Conservation (phyloP, 2,888 invertebrate species). For the Drosophila mettleri region DNA sequence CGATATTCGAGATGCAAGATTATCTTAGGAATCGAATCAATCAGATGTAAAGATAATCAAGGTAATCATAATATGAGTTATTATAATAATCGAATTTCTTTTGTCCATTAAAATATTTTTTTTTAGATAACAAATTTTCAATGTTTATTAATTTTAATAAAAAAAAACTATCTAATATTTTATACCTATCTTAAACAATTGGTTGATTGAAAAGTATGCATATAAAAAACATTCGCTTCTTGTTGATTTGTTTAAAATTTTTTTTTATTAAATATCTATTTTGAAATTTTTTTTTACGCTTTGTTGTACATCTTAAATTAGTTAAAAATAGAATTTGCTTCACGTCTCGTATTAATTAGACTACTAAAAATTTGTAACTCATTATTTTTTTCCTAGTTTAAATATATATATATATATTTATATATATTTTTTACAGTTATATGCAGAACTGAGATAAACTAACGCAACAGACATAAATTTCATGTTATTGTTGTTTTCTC, state of each 20-base stretch:
- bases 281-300: conserved; percentile 40
- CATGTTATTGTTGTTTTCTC: neutral
- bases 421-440: conserved; percentile 37
- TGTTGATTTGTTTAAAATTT: conserved; percentile 1
- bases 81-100: no score
- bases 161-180: neutral
- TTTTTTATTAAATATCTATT: conserved; percentile 25
- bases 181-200: neutral
- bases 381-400: conserved; percentile 58
- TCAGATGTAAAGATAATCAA: no score
- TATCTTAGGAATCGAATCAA: no score
- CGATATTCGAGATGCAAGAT: no score
- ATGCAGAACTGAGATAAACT: conserved; percentile 49
- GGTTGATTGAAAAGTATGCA: neutral
- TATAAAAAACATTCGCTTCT: neutral
- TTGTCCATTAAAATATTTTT: no score
- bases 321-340: conserved; percentile 62
- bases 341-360: conserved; percentile 32
- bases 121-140: no score
- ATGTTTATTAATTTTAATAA: no score
- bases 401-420: conserved; percentile 21
- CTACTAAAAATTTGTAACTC: conserved; percentile 60
- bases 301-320: conserved; percentile 64
- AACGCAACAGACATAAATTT: conserved; percentile 26
- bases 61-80: no score